Conservation (phyloP, 1,140 invertebrate species). For the Trichoplusia ni region DNA sequence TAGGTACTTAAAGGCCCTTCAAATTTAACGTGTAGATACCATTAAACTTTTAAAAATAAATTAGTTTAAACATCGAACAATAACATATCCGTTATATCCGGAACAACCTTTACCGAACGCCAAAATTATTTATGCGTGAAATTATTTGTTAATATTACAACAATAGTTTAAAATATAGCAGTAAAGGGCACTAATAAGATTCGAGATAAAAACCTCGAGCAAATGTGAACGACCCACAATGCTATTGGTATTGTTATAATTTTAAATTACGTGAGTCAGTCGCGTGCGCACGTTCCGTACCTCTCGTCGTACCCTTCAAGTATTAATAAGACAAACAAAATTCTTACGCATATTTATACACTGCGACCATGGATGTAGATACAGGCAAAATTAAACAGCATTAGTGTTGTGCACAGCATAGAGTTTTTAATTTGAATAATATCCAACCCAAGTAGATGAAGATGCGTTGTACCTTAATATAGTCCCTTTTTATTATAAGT, state of each 20-base stretch:
- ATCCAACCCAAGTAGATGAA: too few relatives aligned
- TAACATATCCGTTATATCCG: constrained; percentile 16
- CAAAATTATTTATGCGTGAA: constrained; percentile 37
- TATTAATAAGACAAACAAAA: background rate
- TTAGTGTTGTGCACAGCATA: too few relatives aligned
- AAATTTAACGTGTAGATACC: too few relatives aligned
- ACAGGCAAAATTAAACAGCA: too few relatives aligned
- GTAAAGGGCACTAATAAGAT: constrained; percentile 42
- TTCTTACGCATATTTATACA: background rate
- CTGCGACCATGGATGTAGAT: too few relatives aligned
- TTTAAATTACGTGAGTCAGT: constrained; percentile 37
- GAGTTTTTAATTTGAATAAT: too few relatives aligned
- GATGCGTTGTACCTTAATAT: too few relatives aligned
- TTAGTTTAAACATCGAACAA: background rate
- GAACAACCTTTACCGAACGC: constrained; percentile 36
- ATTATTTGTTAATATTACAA: constrained; percentile 24
- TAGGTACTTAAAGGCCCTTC: too few relatives aligned
- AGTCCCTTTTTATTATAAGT: too few relatives aligned
- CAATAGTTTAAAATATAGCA: constrained; percentile 29
- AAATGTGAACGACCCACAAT: constrained; percentile 35
- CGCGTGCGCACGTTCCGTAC: background rate
- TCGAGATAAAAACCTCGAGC: constrained; percentile 43
- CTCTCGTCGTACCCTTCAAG: background rate
- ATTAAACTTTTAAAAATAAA: too few relatives aligned
- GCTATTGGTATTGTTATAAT: constrained; percentile 40